Evolutionary conservation across 2,797 vertebrate species (phyloP), one percentile per base, ranked within the genome.

Genomic region (Sebastes oblongus): DNA sequence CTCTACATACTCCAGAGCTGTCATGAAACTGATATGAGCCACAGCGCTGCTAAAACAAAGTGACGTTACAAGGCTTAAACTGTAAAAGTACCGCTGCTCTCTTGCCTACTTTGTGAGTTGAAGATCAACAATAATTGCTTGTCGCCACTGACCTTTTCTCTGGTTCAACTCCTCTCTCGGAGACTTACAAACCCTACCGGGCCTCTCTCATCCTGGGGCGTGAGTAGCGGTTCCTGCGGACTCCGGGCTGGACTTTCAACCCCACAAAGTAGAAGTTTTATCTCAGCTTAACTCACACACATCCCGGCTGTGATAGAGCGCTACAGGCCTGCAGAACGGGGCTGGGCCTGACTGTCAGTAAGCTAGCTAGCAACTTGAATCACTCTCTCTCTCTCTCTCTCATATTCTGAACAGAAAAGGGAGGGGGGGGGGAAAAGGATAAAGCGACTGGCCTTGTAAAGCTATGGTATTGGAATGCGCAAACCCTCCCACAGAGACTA

Each of bases 401-500:
- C 85, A 86, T 71, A 82, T 60, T 66, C 88, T 79, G 74, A 88
- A 71, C 81, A 88, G 83, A 91, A 77, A 60, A 80, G 87, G 83
- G 89, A 81, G 86, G 81, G 65, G 76, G 76, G 42, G 24, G 2
- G 2, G 2, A 86, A 83, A 69, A 88, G 84, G 84, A 87, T 86
- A 91, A 91, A 93, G 94, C 92, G 91, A 93, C 89, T 95, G 94
- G 96, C 93, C 93, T 94, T 94, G 93, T 94, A 93, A 93, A 95
- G 95, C 89, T 92, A 84, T 93, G 91, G 94, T 84, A 91, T 62
- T 91, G 95, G 96, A 96, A 96, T 96, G 95, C 64, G 85, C 66
- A 89, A 92, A 91, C 93, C 94, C 94, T 92, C 93, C 93, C 93
- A 92, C 91, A 86, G 75, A 91, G 80, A 82, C 86, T 66, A 90